A percentile compares a stretch with the other conserved stretches of the same genome.
These are phyloP conservation scores for Manacus vitellinus DNA, from an alignment of 2,113 vertebrate genomes.

Conservation along the genomic window DNA sequence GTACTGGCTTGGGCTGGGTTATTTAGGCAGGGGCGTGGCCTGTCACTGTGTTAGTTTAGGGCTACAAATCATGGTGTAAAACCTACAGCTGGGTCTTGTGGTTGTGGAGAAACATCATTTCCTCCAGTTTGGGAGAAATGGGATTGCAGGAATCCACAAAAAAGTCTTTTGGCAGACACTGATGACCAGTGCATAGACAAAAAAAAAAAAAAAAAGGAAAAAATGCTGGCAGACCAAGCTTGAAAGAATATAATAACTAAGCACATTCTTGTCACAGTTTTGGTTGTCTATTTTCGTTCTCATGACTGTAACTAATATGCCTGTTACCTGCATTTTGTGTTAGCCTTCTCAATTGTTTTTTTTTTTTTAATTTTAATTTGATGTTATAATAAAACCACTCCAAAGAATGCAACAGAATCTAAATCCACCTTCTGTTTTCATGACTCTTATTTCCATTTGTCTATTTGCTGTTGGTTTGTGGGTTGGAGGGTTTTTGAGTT, in stretches of 20 bases:
- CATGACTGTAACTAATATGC: not conserved
- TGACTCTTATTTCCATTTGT: not conserved
- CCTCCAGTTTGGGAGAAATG: not conserved
- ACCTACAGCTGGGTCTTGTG: not conserved
- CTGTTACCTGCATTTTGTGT: not conserved
- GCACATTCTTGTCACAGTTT: conserved; percentile 40
- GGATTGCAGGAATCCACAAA: not conserved
- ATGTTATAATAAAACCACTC: not conserved
- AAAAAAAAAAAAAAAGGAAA: not conserved
- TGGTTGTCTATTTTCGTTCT: not conserved
- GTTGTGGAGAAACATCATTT: conserved; percentile 31
- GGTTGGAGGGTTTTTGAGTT: not conserved
- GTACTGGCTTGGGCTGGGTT: not conserved
- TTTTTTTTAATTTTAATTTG: not conserved
- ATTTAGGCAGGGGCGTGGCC: not conserved
- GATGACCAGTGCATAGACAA: not conserved
- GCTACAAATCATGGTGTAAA: conserved; percentile 4
- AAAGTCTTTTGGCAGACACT: conserved; percentile 4
- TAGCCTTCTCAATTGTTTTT: not conserved
- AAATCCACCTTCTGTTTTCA: not conserved
- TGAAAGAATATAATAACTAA: conserved; percentile 17
- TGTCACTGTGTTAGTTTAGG: not conserved
- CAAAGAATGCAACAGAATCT: not conserved
- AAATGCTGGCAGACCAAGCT: conserved; percentile 8
- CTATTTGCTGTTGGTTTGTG: not conserved